Evolutionary conservation across 1,140 invertebrate genomes (phyloP).

Genomic region (Cephus cinctus): DNA sequence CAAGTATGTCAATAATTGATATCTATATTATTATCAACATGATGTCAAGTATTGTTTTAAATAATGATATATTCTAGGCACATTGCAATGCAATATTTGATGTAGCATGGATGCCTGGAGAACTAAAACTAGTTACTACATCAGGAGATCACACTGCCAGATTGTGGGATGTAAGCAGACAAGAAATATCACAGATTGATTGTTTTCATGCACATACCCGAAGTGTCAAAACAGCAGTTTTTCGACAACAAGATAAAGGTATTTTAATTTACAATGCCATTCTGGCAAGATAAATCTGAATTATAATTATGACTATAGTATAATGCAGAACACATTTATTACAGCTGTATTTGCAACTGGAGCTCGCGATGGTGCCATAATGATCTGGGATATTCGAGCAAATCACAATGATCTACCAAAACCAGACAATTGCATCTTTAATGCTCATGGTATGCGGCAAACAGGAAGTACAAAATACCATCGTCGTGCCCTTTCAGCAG

Average conservation of each 20-base stretch:
- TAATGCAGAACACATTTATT: constrained; percentile 9
- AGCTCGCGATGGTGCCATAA: constrained; percentile 78
- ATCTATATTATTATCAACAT: constrained; percentile 2
- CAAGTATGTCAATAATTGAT: constrained; percentile 22
- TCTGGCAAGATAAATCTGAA: constrained; percentile 1
- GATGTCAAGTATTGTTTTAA: background rate
- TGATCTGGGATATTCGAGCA: constrained; percentile 78
- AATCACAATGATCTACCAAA: constrained; percentile 53
- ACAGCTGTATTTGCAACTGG: constrained; percentile 80
- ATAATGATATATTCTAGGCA: constrained; percentile 53
- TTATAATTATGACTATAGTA: constrained; percentile 1
- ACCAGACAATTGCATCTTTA: constrained; percentile 64
- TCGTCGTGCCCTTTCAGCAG: constrained; percentile 38
- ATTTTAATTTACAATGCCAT: constrained; percentile 14
- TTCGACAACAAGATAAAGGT: constrained; percentile 65
- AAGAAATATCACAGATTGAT: constrained; percentile 54
- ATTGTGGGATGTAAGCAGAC: constrained; percentile 67
- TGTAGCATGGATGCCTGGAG: constrained; percentile 76
- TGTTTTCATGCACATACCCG: constrained; percentile 72
- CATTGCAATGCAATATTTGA: constrained; percentile 90
- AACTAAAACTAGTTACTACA: constrained; percentile 76
- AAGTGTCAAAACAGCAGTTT: constrained; percentile 77
- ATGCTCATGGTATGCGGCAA: constrained; percentile 58
- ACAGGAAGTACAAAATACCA: constrained; percentile 55
- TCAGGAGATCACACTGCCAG: constrained; percentile 81